phyloP scores from a whole-genome alignment of 2,113 vertebrate species.

The Mirounga angustirostris region DNA sequence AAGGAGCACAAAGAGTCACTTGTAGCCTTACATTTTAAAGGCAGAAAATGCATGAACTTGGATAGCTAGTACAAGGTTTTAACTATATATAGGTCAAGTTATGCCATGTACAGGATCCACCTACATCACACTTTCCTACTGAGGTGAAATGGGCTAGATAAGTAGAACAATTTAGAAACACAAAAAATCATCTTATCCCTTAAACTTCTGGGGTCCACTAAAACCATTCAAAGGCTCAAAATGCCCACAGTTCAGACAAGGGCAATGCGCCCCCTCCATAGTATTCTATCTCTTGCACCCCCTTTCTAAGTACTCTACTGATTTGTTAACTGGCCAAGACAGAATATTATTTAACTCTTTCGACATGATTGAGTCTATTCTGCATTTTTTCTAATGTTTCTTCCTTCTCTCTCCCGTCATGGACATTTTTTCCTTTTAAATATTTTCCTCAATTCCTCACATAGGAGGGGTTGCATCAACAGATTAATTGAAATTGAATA shows the following conservation, averaged over 20 bases:
- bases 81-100: background rate
- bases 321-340: background rate
- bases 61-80: background rate
- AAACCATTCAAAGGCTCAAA: conserved; percentile 2
- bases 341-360: background rate
- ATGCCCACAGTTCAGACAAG: background rate
- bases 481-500: background rate
- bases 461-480: background rate
- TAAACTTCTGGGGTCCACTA: background rate
- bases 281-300: background rate
- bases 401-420: background rate
- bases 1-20: background rate
- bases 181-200: background rate
- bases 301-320: background rate
- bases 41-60: background rate
- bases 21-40: conserved; percentile 31
- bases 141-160: background rate
- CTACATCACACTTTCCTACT: background rate
- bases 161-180: conserved; percentile 20
- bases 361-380: background rate
- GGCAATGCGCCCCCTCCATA: background rate
- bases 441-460: background rate
- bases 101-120: background rate
- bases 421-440: background rate
- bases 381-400: background rate